Conservation (phyloP, 2,797 vertebrate genomes). For the Euthynnus affinis region DNA sequence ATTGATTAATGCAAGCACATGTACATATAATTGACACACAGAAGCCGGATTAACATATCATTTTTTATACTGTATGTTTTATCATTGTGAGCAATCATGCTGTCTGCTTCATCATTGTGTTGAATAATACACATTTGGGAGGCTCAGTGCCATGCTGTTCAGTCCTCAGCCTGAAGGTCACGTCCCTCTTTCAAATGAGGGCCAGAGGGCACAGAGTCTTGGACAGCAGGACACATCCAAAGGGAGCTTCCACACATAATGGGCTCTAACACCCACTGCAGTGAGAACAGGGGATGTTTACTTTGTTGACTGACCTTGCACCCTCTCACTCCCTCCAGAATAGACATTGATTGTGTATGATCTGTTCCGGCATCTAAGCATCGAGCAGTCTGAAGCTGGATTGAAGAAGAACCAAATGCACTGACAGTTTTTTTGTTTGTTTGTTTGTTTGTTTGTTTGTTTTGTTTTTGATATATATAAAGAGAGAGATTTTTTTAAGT, state of each 20-base stretch:
- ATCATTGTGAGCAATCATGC: not conserved
- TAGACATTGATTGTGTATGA: conserved; percentile 51
- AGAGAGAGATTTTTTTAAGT: no score
- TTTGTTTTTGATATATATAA: no score
- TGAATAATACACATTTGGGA: conserved; percentile 40
- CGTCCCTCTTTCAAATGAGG: conserved; percentile 56
- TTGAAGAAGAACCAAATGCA: conserved; percentile 19
- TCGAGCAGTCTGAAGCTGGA: conserved; percentile 8
- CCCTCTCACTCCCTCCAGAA: conserved; percentile 42
- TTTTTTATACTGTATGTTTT: conserved; percentile 17
- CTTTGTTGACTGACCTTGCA: conserved; percentile 71
- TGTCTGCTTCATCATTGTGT: conserved; percentile 2
- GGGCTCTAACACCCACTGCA: conserved; percentile 47
- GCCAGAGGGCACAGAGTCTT: conserved; percentile 59
- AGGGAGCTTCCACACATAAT: conserved; percentile 63
- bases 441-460: no score
- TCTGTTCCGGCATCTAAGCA: conserved; percentile 22
- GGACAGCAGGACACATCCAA: conserved; percentile 59
- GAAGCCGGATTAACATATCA: not conserved
- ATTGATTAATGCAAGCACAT: not conserved
- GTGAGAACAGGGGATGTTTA: conserved; percentile 55
- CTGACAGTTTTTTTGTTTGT: not conserved
- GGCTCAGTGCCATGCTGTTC: conserved; percentile 7
- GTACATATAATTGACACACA: not conserved
- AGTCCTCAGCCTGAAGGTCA: conserved; percentile 52